A percentile compares a stretch with the other conserved stretches of the same genome.
phyloP scores from a whole-genome alignment of 2,113 vertebrate species.

The Electrona antarctica region DNA sequence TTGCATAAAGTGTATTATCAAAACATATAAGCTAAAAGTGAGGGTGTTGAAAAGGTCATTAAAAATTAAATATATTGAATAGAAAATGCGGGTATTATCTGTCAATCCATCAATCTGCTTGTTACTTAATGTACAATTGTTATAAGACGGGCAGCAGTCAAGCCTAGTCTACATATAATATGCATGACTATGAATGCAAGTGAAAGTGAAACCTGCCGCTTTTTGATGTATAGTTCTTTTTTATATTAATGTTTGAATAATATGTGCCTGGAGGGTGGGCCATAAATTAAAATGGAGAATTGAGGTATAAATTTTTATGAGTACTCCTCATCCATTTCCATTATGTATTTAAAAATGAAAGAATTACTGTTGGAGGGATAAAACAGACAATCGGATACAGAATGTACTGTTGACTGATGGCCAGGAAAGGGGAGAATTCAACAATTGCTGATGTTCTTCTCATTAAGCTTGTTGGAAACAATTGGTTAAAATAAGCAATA shows the following conservation, averaged over 20 bases:
- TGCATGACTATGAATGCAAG: constrained; percentile 85
- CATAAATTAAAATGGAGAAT: constrained; percentile 94
- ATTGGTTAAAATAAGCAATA: constrained; percentile 2
- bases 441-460: constrained; percentile 33
- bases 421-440: constrained; percentile 37
- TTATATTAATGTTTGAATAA: constrained; percentile 99
- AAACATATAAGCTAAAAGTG: constrained; percentile 88
- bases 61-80: constrained; percentile 87
- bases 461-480: constrained; percentile 7
- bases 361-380: constrained; percentile 83
- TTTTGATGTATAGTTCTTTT: constrained; percentile 95
- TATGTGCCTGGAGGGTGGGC: constrained; percentile 93
- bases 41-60: constrained; percentile 86
- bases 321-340: constrained; percentile 93
- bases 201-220: constrained; percentile 84
- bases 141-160: constrained; percentile 84
- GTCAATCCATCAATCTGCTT: constrained; percentile 87
- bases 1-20: constrained; percentile 96
- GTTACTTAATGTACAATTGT: constrained; percentile 92
- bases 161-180: constrained; percentile 83
- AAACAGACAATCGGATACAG: constrained; percentile 59
- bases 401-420: constrained; percentile 74
- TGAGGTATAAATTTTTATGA: constrained; percentile 98
- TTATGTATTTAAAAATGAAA: constrained; percentile 97
- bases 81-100: constrained; percentile 81